A percentile compares a stretch with the other conserved stretches of the same genome.
Evolutionary conservation across 1,140 invertebrate genomes (phyloP).

Genomic region (Harpegnathos saltator): DNA sequence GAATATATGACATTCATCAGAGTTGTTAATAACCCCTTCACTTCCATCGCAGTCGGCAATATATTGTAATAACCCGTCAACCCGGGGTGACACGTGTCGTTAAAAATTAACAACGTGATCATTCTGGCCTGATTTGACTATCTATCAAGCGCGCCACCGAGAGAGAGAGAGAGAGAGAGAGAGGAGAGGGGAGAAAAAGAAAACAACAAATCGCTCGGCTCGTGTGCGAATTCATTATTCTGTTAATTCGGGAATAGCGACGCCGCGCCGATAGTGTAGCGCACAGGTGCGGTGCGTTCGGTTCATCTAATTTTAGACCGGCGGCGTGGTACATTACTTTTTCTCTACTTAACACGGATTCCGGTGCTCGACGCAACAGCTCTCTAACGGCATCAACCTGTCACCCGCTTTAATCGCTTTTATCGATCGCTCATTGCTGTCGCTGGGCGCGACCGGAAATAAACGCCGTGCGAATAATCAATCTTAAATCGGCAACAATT

Average conservation of each 20-base stretch:
- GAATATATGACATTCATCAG: constrained; percentile 38
- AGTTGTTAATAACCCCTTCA: constrained; percentile 46
- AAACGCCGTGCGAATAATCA: neutral
- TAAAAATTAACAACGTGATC: constrained; percentile 58
- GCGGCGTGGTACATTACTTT: constrained; percentile 33
- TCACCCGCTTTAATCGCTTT: neutral
- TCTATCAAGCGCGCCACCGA: constrained; percentile 40
- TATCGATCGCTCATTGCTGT: constrained; percentile 19
- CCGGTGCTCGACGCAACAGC: constrained; percentile 35
- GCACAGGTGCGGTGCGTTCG: constrained; percentile 24
- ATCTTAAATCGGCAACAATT: constrained; percentile 47
- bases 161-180: no score
- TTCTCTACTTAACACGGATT: constrained; percentile 44
- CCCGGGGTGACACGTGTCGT: constrained; percentile 56
- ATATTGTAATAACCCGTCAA: constrained; percentile 48
- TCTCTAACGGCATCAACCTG: constrained; percentile 45
- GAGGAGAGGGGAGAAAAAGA: no score
- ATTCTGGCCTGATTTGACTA: constrained; percentile 44
- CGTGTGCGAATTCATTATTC: constrained; percentile 15
- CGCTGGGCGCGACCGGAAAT: constrained; percentile 27
- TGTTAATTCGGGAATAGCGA: constrained; percentile 43
- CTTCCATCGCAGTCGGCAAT: constrained; percentile 40
- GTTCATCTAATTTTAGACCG: constrained; percentile 54
- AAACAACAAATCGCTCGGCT: constrained; percentile 1
- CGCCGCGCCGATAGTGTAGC: constrained; percentile 3